These are phyloP conservation scores for Tapera naevia DNA, from an alignment of 2,797 vertebrate species.

Conservation along the genomic window DNA sequence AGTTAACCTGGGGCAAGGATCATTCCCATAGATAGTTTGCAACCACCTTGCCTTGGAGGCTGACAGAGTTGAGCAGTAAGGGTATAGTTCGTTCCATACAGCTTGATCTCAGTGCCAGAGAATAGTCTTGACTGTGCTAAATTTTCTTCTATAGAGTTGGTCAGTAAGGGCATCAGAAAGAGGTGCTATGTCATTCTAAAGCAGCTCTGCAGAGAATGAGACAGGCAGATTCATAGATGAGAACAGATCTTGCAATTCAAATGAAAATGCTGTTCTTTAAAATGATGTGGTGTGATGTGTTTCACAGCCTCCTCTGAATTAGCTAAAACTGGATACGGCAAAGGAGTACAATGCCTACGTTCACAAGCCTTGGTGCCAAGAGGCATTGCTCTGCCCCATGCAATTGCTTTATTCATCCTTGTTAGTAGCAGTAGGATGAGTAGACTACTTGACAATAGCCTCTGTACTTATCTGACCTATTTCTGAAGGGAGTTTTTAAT, in stretches of 20 bases:
- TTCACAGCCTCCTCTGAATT: constrained; percentile 32
- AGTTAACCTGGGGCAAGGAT: not conserved
- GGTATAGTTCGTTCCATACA: not conserved
- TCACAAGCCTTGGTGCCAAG: not conserved
- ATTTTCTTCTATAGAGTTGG: not conserved
- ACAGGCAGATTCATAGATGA: not conserved
- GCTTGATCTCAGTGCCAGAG: not conserved
- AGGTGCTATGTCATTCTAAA: not conserved
- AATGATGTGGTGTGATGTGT: not conserved
- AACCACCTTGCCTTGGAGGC: not conserved
- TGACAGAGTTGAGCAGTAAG: not conserved
- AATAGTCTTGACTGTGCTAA: not conserved
- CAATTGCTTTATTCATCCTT: constrained; percentile 50
- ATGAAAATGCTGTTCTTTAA: constrained; percentile 10
- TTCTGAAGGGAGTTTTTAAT: constrained; percentile 45
- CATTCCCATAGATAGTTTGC: not conserved
- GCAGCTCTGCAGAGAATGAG: not conserved
- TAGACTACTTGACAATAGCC: constrained; percentile 58
- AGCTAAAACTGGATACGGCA: constrained; percentile 27
- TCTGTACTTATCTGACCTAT: constrained; percentile 45
- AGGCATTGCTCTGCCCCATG: not conserved
- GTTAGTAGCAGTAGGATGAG: constrained; percentile 24
- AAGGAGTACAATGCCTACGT: constrained; percentile 24
- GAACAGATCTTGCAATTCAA: constrained; percentile 1
- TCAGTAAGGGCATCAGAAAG: not conserved